phyloP scores from a whole-genome alignment of 2,888 invertebrate species.

The Sycophila texana region DNA sequence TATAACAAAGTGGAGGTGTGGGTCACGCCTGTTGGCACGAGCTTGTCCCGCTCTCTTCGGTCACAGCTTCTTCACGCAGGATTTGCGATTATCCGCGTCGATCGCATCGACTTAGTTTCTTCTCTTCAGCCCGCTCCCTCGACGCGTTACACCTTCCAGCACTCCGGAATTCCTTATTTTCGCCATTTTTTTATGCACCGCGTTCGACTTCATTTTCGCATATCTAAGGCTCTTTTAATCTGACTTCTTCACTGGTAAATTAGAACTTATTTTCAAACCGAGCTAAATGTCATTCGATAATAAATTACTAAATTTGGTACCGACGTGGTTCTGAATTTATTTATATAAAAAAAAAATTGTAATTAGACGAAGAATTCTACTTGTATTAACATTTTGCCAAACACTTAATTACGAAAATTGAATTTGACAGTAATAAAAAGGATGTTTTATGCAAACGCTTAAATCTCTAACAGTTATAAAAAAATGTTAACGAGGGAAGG shows the following conservation, averaged over 20 bases:
- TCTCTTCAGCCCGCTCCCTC: slow-evolving; percentile 4
- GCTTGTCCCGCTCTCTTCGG: slow-evolving; percentile 63
- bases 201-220: slow-evolving; percentile 8
- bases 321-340: no score
- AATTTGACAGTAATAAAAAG: neutral
- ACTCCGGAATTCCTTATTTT: slow-evolving; percentile 23
- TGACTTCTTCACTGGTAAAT: no score
- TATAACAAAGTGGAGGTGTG: slow-evolving; percentile 58
- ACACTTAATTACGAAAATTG: neutral
- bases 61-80: slow-evolving; percentile 70
- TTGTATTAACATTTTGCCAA: neutral
- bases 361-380: no score
- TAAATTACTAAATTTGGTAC: no score
- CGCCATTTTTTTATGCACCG: slow-evolving; percentile 15
- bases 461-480: slow-evolving; percentile 12
- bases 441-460: slow-evolving; percentile 9
- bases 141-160: slow-evolving; percentile 45
- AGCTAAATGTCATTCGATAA: no score
- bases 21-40: slow-evolving; percentile 73
- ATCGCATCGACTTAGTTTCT: slow-evolving; percentile 47
- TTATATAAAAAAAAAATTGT: no score
- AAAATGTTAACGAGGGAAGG: neutral
- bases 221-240: neutral
- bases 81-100: slow-evolving; percentile 68
- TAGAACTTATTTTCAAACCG: no score